Evolutionary conservation across 1,140 invertebrate genomes (phyloP).

Genomic region (Nephotettix cincticeps): DNA sequence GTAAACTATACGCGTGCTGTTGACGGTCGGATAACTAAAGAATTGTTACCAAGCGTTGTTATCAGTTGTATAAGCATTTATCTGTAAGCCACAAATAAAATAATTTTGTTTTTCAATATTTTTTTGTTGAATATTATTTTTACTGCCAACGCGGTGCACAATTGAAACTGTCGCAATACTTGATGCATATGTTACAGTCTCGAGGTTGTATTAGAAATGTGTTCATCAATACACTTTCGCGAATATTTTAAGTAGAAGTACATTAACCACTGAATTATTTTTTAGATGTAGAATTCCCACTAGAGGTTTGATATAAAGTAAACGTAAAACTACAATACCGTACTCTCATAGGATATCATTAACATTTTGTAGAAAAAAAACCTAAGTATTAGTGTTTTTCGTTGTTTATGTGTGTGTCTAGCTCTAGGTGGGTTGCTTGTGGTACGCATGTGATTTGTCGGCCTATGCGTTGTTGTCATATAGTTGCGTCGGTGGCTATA

Average conservation of each 20-base stretch:
- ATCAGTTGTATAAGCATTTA: conserved; percentile 21
- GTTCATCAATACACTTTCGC: not conserved
- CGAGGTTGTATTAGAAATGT: conserved; percentile 7
- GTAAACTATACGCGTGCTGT: no score
- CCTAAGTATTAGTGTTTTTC: no score
- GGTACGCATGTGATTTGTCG: conserved; percentile 4
- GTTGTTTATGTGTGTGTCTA: no score
- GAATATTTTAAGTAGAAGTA: not conserved
- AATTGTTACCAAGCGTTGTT: conserved; percentile 8
- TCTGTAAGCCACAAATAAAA: conserved; percentile 19
- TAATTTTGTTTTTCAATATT: conserved; percentile 13
- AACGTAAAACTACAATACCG: no score
- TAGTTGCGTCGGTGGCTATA: conserved; percentile 6
- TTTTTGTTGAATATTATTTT: not conserved
- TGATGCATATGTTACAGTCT: not conserved
- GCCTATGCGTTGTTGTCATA: conserved; percentile 11
- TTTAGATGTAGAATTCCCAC: not conserved
- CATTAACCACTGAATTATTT: not conserved
- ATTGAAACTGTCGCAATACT: not conserved
- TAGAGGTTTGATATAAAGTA: not conserved
- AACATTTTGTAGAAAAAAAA: no score
- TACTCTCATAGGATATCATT: not conserved
- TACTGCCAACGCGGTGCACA: conserved; percentile 2
- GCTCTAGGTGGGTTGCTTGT: conserved; percentile 10
- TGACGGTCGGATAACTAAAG: not conserved